These are phyloP conservation scores for Miichthys miiuy DNA, from an alignment of 2,797 vertebrate genomes.

Conservation along the genomic window DNA sequence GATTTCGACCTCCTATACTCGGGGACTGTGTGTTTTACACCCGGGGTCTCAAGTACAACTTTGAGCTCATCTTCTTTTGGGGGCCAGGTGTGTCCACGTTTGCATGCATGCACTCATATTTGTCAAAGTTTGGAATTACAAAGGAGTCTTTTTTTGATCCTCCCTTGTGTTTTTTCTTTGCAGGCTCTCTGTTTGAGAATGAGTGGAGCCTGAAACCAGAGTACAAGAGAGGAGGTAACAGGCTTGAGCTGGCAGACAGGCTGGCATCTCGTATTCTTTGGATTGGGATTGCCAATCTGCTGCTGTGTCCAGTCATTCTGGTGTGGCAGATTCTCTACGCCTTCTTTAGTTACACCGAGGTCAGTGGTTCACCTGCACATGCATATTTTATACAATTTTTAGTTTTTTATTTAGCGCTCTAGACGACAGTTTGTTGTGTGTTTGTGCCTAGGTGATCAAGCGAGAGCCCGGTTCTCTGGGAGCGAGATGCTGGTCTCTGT, in stretches of 20 bases:
- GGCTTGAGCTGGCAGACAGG: slow-evolving; percentile 94
- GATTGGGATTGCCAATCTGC: slow-evolving; percentile 97
- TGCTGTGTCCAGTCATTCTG: slow-evolving; percentile 96
- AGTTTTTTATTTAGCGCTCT: neutral
- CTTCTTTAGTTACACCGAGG: slow-evolving; percentile 98
- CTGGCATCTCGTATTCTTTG: slow-evolving; percentile 96
- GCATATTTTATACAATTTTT: neutral
- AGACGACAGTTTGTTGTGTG: neutral
- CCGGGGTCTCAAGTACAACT: slow-evolving; percentile 98
- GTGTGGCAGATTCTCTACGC: slow-evolving; percentile 99
- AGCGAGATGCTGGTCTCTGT: slow-evolving; percentile 98
- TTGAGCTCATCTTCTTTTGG: slow-evolving; percentile 99
- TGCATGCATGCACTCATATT: neutral
- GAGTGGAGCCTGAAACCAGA: slow-evolving; percentile 97
- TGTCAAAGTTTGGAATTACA: slow-evolving; percentile 1
- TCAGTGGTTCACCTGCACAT: slow-evolving; percentile 25
- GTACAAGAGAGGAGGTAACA: slow-evolving; percentile 94
- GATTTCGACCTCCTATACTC: slow-evolving; percentile 90
- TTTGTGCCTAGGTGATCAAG: slow-evolving; percentile 88
- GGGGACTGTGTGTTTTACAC: slow-evolving; percentile 94
- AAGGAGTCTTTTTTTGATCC: neutral
- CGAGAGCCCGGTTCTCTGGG: slow-evolving; percentile 97
- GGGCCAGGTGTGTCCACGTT: slow-evolving; percentile 85
- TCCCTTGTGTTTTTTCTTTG: neutral
- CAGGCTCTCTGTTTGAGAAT: slow-evolving; percentile 95